These are phyloP conservation scores for Porites divaricata DNA, from an alignment of 92 coral and sea anemone genomes.

Conservation along the genomic window DNA sequence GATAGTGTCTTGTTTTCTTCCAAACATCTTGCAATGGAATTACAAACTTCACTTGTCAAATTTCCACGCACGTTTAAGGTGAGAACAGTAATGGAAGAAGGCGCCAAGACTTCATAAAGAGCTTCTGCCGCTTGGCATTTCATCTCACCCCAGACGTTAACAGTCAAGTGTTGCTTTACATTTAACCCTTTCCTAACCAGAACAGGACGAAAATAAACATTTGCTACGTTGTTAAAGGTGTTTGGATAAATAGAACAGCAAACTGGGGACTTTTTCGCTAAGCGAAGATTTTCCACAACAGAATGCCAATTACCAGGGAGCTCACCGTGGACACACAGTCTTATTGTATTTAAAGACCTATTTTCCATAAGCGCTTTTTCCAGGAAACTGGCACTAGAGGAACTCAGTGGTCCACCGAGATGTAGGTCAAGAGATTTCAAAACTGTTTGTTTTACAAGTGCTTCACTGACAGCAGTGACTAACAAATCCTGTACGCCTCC, in stretches of 20 bases:
- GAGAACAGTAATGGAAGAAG: neutral
- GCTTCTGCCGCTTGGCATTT: neutral
- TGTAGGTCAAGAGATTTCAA: neutral
- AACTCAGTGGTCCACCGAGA: neutral
- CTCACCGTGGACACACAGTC: neutral
- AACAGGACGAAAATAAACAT: neutral
- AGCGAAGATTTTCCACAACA: neutral
- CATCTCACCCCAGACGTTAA: constrained; percentile 18
- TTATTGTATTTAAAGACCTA: neutral
- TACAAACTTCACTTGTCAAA: neutral
- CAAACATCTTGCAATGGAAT: neutral
- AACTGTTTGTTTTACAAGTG: neutral
- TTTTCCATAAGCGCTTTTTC: constrained; percentile 2
- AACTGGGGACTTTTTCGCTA: neutral
- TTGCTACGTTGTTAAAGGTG: neutral
- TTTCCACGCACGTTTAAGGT: neutral
- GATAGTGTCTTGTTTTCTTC: neutral
- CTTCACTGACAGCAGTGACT: neutral
- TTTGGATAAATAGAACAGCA: constrained; percentile 1
- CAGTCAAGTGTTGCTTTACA: neutral
- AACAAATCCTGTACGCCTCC: neutral
- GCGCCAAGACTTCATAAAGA: neutral
- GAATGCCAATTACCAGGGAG: neutral
- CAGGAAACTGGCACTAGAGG: neutral
- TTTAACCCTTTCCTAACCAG: too few species aligned